Conservation (phyloP, 2,113 vertebrate species). For the Atlantisia rogersi region DNA sequence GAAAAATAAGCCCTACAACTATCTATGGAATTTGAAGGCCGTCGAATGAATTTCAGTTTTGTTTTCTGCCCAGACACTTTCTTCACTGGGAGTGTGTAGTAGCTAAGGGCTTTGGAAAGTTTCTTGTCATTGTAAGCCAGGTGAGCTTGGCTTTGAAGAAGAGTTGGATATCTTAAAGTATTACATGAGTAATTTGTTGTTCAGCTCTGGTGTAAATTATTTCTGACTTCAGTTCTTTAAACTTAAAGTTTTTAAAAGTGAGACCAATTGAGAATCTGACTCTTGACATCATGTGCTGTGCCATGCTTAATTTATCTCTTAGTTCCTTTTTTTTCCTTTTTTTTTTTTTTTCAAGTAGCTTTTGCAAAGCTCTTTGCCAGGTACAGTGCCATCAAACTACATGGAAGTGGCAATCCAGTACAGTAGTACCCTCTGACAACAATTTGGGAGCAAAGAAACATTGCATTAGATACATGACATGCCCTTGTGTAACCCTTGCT, state of each 20-base stretch:
- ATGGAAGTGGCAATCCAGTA: not conserved
- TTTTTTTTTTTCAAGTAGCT: not conserved
- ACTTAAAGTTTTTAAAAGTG: not conserved
- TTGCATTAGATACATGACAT: accelerated
- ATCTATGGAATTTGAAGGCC: not conserved
- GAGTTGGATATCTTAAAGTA: not conserved
- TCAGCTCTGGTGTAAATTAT: not conserved
- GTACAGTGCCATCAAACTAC: not conserved
- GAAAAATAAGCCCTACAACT: not conserved
- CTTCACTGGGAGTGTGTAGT: not conserved
- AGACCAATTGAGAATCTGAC: not conserved
- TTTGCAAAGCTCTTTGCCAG: not conserved
- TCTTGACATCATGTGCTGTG: not conserved
- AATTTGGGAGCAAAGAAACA: not conserved
- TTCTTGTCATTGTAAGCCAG: not conserved
- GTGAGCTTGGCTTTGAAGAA: not conserved
- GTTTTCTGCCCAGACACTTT: not conserved
- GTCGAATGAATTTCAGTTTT: not conserved
- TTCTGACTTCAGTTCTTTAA: not conserved
- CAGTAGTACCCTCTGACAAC: not conserved
- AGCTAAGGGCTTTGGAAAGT: not conserved
- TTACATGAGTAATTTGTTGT: not conserved
- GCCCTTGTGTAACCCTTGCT: not conserved
- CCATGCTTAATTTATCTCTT: not conserved
- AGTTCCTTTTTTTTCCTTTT: not conserved